phyloP scores from a whole-genome alignment of 2,888 invertebrate genomes.

The Caenorhabditis doughertyi region DNA sequence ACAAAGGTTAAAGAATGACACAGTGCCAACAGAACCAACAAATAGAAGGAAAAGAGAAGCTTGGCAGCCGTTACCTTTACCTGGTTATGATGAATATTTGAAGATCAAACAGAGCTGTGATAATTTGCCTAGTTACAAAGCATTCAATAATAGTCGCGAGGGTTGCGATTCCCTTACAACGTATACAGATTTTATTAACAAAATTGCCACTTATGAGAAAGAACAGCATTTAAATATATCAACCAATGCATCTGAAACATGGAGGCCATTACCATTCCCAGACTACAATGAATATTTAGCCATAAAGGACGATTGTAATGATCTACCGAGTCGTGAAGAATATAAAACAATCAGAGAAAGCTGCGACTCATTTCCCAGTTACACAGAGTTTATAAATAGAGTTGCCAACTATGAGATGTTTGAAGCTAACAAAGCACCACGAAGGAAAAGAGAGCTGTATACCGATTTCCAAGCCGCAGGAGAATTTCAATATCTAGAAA shows the following conservation, averaged over 20 bases:
- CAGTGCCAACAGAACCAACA: too few species aligned
- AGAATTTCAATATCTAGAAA: slow-evolving; percentile 69
- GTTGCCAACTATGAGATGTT: slow-evolving; percentile 13
- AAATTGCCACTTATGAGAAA: slow-evolving; percentile 42
- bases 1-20: too few species aligned
- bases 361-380: slow-evolving; percentile 18
- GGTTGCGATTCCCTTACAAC: slow-evolving; percentile 4
- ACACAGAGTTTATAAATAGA: slow-evolving; percentile 33
- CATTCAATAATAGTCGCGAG: slow-evolving; percentile 26
- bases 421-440: background rate
- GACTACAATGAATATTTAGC: slow-evolving; percentile 32
- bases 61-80: slow-evolving; percentile 16
- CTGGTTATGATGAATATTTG: slow-evolving; percentile 32
- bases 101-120: slow-evolving; percentile 29
- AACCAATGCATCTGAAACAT: background rate
- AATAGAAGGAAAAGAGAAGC: too few species aligned
- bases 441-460: slow-evolving; percentile 61
- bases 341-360: slow-evolving; percentile 24
- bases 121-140: slow-evolving; percentile 19
- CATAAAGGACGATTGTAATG: slow-evolving; percentile 13
- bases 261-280: slow-evolving; percentile 36
- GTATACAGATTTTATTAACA: slow-evolving; percentile 42
- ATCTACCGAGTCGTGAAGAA: slow-evolving; percentile 16
- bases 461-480: slow-evolving; percentile 69
- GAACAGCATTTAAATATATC: slow-evolving; percentile 18